phyloP scores from a whole-genome alignment of 2,888 invertebrate species.

The Scaptomyza tumidula region DNA sequence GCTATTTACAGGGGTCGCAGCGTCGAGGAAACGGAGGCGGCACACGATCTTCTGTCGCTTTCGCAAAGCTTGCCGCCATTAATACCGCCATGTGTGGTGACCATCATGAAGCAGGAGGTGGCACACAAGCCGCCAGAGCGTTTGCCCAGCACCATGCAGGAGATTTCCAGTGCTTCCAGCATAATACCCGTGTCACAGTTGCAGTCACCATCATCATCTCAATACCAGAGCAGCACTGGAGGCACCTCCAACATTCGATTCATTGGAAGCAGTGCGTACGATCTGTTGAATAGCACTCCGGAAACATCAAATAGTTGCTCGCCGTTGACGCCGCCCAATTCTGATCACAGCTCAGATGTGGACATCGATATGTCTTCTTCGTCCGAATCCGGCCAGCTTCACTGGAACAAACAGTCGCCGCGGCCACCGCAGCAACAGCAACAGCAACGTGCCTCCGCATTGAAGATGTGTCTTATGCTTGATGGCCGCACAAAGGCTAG shows the following conservation, averaged over 20 bases:
- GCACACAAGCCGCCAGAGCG: constrained; percentile 44
- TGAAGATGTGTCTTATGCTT: constrained; percentile 81
- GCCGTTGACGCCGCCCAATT: constrained; percentile 89
- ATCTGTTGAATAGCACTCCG: constrained; percentile 54
- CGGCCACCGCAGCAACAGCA: constrained; percentile 41
- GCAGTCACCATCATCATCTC: constrained; percentile 49
- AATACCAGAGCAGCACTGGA: constrained; percentile 36
- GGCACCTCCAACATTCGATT: constrained; percentile 81
- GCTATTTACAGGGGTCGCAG: constrained; percentile 86
- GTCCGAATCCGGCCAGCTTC: constrained; percentile 81
- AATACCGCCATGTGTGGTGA: constrained; percentile 89
- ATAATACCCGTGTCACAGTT: constrained; percentile 56
- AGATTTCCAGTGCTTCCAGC: constrained; percentile 83
- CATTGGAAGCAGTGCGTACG: constrained; percentile 78
- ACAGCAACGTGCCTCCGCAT: constrained; percentile 60
- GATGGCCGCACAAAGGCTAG: constrained; percentile 83
- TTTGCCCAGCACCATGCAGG: constrained; percentile 83
- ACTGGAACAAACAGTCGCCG: constrained; percentile 56
- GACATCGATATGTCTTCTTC: constrained; percentile 86
- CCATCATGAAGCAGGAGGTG: constrained; percentile 86
- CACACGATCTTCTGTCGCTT: constrained; percentile 91
- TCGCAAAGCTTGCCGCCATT: constrained; percentile 91
- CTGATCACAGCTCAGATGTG: constrained; percentile 90
- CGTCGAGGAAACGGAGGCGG: constrained; percentile 94
- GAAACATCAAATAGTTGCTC: constrained; percentile 85